A percentile compares a stretch with the other conserved stretches of the same genome.
Conservation (phyloP, 2,888 invertebrate species). For the Hofmannophila pseudospretella region DNA sequence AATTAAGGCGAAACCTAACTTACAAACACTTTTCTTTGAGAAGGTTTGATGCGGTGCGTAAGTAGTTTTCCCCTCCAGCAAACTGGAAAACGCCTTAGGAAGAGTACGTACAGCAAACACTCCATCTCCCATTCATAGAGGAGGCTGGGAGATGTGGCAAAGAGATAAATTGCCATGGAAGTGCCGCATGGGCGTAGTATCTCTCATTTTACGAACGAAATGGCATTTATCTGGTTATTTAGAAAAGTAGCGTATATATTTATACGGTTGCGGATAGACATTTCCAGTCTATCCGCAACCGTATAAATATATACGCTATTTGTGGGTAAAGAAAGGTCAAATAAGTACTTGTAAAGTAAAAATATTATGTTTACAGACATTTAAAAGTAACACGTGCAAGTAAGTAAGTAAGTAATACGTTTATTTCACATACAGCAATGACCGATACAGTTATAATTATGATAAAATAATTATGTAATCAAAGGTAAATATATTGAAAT, state of each 20-base stretch:
- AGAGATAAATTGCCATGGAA: slow-evolving; percentile 25
- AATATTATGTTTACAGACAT: no score
- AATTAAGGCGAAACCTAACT: no score
- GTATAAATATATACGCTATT: no score
- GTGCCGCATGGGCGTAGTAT: slow-evolving; percentile 25
- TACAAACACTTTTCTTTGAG: slow-evolving; percentile 2
- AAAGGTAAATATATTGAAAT: no score
- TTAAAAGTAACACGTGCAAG: no score
- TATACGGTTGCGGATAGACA: neutral
- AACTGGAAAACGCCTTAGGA: slow-evolving; percentile 6
- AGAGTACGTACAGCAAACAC: slow-evolving; percentile 25
- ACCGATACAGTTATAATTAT: no score
- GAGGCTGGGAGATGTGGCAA: slow-evolving; percentile 6
- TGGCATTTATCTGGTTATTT: slow-evolving; percentile 18
- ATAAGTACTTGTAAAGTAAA: no score
- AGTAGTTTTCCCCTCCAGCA: slow-evolving; percentile 9
- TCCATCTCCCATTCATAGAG: slow-evolving; percentile 23
- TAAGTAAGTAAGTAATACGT: no score
- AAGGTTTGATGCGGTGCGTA: slow-evolving; percentile 5
- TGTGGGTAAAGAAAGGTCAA: no score
- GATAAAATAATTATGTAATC: no score
- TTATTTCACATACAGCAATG: no score
- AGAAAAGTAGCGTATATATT: slow-evolving; percentile 2
- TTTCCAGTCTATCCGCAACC: no score
- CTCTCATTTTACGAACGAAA: slow-evolving; percentile 3